Base-by-base conservation (phyloP, 1,140 invertebrate genomes). In the Drosophila tsacasi region DNA sequence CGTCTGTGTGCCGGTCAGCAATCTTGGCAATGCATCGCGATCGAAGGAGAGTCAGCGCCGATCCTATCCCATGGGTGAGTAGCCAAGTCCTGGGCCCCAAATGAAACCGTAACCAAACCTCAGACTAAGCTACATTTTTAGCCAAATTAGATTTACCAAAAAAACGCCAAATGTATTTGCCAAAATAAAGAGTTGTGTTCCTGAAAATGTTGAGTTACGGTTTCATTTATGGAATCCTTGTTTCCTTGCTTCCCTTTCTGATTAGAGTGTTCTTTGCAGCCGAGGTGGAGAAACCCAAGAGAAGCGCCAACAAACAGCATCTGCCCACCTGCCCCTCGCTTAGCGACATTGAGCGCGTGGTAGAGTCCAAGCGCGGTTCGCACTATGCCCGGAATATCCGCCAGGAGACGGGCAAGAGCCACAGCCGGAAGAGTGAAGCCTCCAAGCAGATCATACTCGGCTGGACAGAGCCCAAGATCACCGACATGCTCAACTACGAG, bases 1-100 rank as follows among this genome's bases (percentile, higher is more conserved):
- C 10, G 77, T 90, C 2, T 42, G 52, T 49, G 23, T 92, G 23
- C 78, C 78, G 1, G 52, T 46, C 5, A 37, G 64, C 5, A 55
- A 49, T 15, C 9, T 15, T 0, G 7, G 9, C 4, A 57, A 30
- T 57, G 66, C 5, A 21, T 13, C 42, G 30, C 13, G 68, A 8
- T 21, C 47, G 4, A 81, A 90, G 49, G 80, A 85, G 46, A 64
- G 52, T 35, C 82, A 81, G 10, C 76, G 87, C 8, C 86, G 77
- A 49, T 92, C 91, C 13, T 91, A 81, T 81, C 91, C 91, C 23
- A 42, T 83, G 63, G 77, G 91, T 92, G 81, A 92, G 87, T 79
- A 27, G 19, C 23, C 7, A 44, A 19, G 5, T 5, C 21, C 40
- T 12, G 27, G 30, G 25, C 2, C 25, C 21, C 25, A 61, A 73